Conservation (phyloP, 2,797 vertebrate species). For the Prunella strophiata region DNA sequence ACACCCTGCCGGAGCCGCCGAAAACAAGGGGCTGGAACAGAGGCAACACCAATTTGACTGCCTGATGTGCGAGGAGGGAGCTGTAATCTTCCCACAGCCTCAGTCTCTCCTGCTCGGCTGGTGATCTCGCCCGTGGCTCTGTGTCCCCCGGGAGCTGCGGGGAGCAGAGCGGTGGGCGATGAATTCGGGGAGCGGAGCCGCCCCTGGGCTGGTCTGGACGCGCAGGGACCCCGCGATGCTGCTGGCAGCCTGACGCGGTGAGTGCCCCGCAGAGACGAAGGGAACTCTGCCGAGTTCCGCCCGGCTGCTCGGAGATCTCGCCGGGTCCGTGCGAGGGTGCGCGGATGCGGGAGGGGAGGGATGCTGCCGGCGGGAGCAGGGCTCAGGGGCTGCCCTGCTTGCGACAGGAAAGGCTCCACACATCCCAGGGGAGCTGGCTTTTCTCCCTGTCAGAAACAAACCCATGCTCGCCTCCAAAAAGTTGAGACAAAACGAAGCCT, state of each 20-base stretch:
- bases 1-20: neutral
- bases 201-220: too few relatives aligned
- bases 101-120: rapidly evolving
- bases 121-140: neutral
- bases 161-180: rapidly evolving
- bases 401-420: rapidly evolving
- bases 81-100: neutral
- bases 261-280: too few relatives aligned
- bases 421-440: neutral
- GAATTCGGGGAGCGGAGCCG: neutral
- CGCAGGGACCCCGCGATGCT: rapidly evolving
- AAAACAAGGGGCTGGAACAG: neutral
- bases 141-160: rapidly evolving
- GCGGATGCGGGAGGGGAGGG: neutral
- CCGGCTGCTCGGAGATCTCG: neutral
- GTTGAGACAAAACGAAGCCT: neutral
- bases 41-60: neutral
- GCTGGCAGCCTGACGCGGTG: rapidly evolving
- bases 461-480: neutral
- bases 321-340: too few relatives aligned
- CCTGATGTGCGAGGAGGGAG: rapidly evolving
- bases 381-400: neutral
- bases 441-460: neutral
- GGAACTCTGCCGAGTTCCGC: too few relatives aligned
- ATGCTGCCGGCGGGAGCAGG: neutral